A percentile compares a stretch with the other conserved stretches of the same genome.
These are phyloP conservation scores for Himalopsyche anomala DNA, from an alignment of 2,888 invertebrate species.

Conservation along the genomic window DNA sequence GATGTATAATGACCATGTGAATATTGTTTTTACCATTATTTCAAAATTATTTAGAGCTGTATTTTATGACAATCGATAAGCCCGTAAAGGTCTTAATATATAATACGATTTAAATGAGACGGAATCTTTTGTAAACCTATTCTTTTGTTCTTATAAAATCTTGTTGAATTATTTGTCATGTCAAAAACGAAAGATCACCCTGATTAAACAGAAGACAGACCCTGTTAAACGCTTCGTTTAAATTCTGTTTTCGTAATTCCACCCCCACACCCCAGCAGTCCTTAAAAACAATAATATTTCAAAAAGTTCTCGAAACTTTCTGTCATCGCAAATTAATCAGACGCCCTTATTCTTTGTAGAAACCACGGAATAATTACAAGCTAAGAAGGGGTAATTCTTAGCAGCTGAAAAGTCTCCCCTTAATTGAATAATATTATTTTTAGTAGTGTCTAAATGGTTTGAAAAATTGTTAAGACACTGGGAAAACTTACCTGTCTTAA, in stretches of 20 bases:
- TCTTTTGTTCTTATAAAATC: conserved; percentile 13
- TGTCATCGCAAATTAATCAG: conserved; percentile 2
- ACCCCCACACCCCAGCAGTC: background rate
- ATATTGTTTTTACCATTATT: too few relatives aligned
- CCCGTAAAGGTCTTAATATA: too few relatives aligned
- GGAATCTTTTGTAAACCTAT: background rate
- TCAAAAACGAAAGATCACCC: background rate
- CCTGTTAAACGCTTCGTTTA: conserved; percentile 1
- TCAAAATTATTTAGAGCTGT: too few relatives aligned
- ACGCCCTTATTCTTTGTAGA: background rate
- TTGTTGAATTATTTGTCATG: background rate
- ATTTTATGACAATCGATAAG: too few relatives aligned
- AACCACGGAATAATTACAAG: conserved; percentile 24
- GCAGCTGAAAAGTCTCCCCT: background rate
- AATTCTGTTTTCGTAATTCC: conserved; percentile 31
- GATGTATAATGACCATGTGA: too few relatives aligned
- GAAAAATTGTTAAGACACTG: too few relatives aligned
- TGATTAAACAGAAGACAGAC: conserved; percentile 24
- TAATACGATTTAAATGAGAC: too few relatives aligned
- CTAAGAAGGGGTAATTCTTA: background rate
- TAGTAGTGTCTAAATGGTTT: background rate
- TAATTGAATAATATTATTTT: conserved; percentile 9
- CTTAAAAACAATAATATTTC: conserved; percentile 42
- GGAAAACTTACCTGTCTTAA: too few relatives aligned
- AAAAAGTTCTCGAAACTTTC: conserved; percentile 34